These are phyloP conservation scores for Nestor notabilis DNA, from an alignment of 2,113 vertebrate genomes.

Conservation along the genomic window DNA sequence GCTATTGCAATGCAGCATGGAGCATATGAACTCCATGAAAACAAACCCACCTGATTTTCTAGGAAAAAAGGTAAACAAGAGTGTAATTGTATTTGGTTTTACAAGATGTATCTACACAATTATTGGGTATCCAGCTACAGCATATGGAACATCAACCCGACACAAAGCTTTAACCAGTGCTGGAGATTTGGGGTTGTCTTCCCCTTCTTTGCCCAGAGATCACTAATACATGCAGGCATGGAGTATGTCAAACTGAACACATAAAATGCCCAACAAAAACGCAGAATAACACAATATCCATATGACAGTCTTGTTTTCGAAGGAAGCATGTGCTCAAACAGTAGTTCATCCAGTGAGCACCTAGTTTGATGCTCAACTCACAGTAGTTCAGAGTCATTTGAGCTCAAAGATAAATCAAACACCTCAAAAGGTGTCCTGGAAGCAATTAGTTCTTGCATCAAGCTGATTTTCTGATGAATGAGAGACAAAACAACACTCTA, in stretches of 20 bases:
- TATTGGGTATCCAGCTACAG: not conserved
- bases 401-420: not conserved
- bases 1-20: not conserved
- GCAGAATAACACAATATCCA: not conserved
- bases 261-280: not conserved
- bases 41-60: not conserved
- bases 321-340: not conserved
- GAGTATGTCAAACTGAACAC: not conserved
- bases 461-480: not conserved
- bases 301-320: not conserved
- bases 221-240: not conserved
- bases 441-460: not conserved
- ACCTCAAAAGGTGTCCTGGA: not conserved
- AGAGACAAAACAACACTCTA: not conserved
- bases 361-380: not conserved
- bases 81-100: not conserved
- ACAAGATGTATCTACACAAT: not conserved
- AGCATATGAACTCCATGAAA: not conserved
- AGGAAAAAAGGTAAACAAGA: not conserved
- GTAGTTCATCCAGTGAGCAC: not conserved
- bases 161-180: not conserved
- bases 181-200: not conserved
- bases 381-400: not conserved
- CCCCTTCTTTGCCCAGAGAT: not conserved
- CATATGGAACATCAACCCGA: not conserved